Percentiles rank a stretch among this genome's conserved stretches.
These are phyloP conservation scores for Papilio xuthus DNA, from an alignment of 1,140 invertebrate species.

Conservation along the genomic window DNA sequence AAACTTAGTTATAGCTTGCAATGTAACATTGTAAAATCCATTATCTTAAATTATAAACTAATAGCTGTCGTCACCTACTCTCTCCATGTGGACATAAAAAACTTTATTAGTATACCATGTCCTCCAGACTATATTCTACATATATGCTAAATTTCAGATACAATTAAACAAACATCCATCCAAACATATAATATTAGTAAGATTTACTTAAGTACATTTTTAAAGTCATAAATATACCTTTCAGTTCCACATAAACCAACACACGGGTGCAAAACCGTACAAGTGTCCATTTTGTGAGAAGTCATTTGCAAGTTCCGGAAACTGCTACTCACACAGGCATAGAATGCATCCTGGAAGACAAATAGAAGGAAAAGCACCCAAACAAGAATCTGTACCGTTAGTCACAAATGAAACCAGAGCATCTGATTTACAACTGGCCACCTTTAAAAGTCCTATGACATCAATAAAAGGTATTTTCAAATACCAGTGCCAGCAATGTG, in stretches of 20 bases:
- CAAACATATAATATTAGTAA: not conserved
- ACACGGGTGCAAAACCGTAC: constrained; percentile 91
- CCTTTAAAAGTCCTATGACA: constrained; percentile 37
- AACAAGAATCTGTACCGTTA: not conserved
- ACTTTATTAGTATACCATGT: no score
- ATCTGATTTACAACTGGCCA: constrained; percentile 31
- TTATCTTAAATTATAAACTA: no score
- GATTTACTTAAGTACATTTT: no score
- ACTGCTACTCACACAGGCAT: constrained; percentile 88
- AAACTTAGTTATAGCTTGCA: no score
- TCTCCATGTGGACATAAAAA: no score
- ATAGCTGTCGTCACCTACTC: no score
- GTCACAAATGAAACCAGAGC: constrained; percentile 17
- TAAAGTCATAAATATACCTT: constrained; percentile 44
- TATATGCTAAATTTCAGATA: constrained; percentile 69
- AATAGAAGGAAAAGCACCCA: constrained; percentile 40
- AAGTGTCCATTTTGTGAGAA: constrained; percentile 91
- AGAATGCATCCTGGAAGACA: constrained; percentile 84
- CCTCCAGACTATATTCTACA: no score
- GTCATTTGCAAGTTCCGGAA: constrained; percentile 90
- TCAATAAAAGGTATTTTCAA: constrained; percentile 56
- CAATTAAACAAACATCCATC: constrained; percentile 21
- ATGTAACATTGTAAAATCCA: no score
- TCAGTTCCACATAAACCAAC: constrained; percentile 89
- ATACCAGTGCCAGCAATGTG: constrained; percentile 68